Evolutionary conservation across 2,888 invertebrate species (phyloP), one percentile per base, ranked within the genome.

Genomic region (Elysia crispata): DNA sequence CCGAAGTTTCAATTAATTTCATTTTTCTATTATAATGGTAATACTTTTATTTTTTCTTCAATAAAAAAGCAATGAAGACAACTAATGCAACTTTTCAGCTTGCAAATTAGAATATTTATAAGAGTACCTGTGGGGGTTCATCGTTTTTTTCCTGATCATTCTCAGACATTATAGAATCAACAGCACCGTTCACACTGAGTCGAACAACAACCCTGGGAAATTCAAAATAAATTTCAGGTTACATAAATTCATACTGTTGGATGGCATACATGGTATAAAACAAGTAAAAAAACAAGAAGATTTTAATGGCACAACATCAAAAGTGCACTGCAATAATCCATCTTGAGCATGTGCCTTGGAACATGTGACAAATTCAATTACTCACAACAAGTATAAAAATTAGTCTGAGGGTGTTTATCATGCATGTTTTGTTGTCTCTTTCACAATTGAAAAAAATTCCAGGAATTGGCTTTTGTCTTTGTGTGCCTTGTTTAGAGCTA

Each of bases 111-210:
- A 28, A 41, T 41, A 41, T 11, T 41, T 6, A n/a, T 6, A 8
- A 60, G 60, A 60, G 60, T 77, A 82, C 82, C 79, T 80, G 80
- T 18, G 81, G 76, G 20, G 79, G 81, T 30, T 84, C 84, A 23
- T 81, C 77, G 41, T 95, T 95, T 0, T 95, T 94, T 72, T 95
- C 95, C n/a, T 81, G 84, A 8, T 78, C 77, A n/a, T 81, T 77
- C 50, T 79, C 64, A 5, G 94, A 90, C 5, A 82, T 89, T 76
- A 96, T 96, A 0, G 96, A 94, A 90, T 98, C 97, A 0, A 98
- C 98, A 0, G 97, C 96, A 92, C 98, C 97, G 92, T 98, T 99
- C 0, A 99, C 96, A 91, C 98, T 98, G 92, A 98, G 96, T 79
- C 94, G 95, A 67, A 98, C 94, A 75, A 94, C 94, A 83, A 97